Conservation (phyloP, 2,888 invertebrate species). For the Epirrhoe alternata region DNA sequence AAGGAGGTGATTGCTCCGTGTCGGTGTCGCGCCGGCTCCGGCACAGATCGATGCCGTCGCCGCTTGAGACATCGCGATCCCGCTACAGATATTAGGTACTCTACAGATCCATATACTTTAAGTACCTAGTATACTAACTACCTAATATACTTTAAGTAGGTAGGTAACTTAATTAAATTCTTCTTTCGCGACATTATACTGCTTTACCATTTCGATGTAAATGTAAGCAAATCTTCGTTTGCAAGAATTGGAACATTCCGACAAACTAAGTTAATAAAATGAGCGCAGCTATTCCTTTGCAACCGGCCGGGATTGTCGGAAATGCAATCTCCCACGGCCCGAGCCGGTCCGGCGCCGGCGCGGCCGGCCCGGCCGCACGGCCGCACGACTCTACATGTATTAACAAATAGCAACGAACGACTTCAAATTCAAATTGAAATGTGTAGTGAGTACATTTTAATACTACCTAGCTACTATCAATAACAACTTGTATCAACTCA, state of each 20-base stretch:
- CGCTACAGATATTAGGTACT: neutral
- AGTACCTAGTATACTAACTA: too few relatives aligned
- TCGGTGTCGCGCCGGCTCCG: neutral
- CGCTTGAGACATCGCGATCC: neutral
- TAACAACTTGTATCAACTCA: neutral
- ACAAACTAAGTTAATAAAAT: slow-evolving; percentile 1
- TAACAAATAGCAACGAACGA: neutral
- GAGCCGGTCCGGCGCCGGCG: too few relatives aligned
- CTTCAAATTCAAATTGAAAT: neutral
- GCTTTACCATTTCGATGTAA: neutral
- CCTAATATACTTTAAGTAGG: too few relatives aligned
- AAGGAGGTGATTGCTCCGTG: neutral
- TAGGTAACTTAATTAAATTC: neutral
- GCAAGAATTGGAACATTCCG: neutral
- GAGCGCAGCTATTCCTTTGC: neutral
- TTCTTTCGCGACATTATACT: neutral
- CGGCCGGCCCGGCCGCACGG: neutral
- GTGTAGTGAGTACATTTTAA: neutral
- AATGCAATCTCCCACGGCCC: neutral
- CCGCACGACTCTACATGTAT: neutral
- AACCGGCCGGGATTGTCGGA: neutral
- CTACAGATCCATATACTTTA: too few relatives aligned
- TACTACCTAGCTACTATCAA: neutral
- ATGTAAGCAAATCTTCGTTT: neutral
- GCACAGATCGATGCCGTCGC: neutral